Percentiles rank a stretch among this genome's conserved stretches.
phyloP scores from a whole-genome alignment of 2,797 vertebrate genomes.

The Gobio occitaniae region DNA sequence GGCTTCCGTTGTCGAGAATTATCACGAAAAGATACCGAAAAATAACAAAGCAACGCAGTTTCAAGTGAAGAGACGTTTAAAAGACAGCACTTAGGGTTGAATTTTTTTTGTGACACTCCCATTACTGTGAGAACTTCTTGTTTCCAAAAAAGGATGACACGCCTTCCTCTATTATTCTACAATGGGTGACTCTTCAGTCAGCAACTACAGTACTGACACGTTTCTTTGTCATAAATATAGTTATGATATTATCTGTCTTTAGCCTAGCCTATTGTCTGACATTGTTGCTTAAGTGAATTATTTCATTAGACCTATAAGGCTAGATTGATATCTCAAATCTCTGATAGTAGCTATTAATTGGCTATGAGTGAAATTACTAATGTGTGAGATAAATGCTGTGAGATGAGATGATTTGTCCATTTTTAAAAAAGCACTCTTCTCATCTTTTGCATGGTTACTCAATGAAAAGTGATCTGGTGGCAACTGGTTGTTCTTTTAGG shows the following conservation, averaged over 20 bases:
- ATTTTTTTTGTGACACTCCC: constrained; percentile 45
- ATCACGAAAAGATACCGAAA: constrained; percentile 1
- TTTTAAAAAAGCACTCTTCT: background rate
- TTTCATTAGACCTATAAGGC: background rate
- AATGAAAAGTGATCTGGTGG: constrained; percentile 33
- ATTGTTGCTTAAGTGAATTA: background rate
- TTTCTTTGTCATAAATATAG: background rate
- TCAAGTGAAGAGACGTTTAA: background rate
- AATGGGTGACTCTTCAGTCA: constrained; percentile 4
- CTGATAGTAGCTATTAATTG: background rate
- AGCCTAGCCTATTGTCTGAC: too few relatives aligned
- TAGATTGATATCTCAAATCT: background rate
- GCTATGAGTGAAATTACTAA: background rate
- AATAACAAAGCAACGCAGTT: background rate
- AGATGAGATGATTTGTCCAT: background rate
- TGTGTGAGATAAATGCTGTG: background rate
- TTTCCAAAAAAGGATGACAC: constrained; percentile 36
- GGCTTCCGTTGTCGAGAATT: background rate
- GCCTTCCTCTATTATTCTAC: constrained; percentile 30
- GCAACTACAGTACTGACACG: background rate
- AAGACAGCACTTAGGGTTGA: constrained; percentile 9
- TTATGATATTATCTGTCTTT: background rate
- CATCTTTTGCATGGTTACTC: constrained; percentile 13
- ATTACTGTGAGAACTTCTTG: constrained; percentile 21
- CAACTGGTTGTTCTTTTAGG: constrained; percentile 32